Evolutionary conservation across 1,140 invertebrate genomes (phyloP).

Genomic region (Phymorhynchus buccinoides): DNA sequence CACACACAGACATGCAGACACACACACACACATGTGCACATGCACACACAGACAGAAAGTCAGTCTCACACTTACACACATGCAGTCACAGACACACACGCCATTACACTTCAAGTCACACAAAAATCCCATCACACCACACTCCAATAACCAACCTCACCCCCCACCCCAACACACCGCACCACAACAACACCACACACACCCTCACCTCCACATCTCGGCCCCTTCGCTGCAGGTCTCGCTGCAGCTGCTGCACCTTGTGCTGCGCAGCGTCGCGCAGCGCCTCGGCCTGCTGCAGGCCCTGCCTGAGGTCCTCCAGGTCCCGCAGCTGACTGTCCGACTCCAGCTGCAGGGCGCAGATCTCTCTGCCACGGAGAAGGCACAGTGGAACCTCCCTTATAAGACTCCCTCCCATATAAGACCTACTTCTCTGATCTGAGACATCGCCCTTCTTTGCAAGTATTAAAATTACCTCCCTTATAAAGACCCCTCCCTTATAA

Average conservation of each 20-base stretch:
- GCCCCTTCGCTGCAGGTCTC: slow-evolving; percentile 50
- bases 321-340: neutral
- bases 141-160: neutral
- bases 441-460: too few relatives aligned
- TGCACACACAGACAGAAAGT: too few relatives aligned
- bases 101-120: neutral
- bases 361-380: neutral
- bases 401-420: too few relatives aligned
- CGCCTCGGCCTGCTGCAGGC: slow-evolving; percentile 21
- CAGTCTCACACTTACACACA: neutral
- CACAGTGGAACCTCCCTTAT: too few relatives aligned
- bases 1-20: neutral
- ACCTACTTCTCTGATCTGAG: too few relatives aligned
- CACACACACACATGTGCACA: neutral
- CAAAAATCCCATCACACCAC: neutral
- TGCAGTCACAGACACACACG: neutral
- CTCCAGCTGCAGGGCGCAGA: slow-evolving; percentile 15
- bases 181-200: neutral
- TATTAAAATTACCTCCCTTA: too few relatives aligned
- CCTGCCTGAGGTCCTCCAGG: neutral
- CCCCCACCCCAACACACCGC: neutral
- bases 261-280: slow-evolving; percentile 45
- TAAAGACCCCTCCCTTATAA: too few relatives aligned
- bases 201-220: slow-evolving; percentile 55
- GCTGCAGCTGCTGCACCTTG: slow-evolving; percentile 48